phyloP scores from a whole-genome alignment of 2,113 vertebrate genomes.

The Pseudolaguvia tuberculata region DNA sequence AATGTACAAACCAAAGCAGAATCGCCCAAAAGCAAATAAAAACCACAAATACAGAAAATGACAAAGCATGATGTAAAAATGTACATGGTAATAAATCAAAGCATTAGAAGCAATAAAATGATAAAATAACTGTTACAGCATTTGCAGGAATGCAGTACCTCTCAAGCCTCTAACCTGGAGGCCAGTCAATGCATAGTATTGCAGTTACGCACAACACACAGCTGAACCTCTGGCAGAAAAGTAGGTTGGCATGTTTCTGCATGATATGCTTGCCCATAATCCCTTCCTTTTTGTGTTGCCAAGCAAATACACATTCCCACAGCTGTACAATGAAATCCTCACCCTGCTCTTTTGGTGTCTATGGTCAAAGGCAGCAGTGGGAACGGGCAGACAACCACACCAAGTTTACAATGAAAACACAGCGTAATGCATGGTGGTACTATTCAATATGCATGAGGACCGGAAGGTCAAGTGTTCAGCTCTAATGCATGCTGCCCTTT shows the following conservation, averaged over 20 bases:
- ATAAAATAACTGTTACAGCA: background rate
- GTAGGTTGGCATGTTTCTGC: background rate
- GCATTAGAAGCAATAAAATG: background rate
- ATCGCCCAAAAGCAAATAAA: too few relatives aligned
- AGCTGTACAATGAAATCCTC: background rate
- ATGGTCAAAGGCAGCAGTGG: background rate
- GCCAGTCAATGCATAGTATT: background rate
- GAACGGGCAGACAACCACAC: background rate
- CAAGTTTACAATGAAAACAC: background rate
- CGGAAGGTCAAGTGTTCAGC: background rate
- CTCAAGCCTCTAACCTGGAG: background rate
- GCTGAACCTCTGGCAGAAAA: background rate
- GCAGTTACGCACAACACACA: background rate
- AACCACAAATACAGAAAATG: too few relatives aligned
- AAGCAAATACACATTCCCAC: background rate
- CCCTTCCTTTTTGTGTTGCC: background rate
- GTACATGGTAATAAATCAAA: background rate
- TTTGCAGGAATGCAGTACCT: background rate
- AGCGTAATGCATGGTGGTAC: background rate
- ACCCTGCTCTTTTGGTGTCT: background rate
- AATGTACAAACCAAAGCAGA: background rate
- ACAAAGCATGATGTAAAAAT: background rate
- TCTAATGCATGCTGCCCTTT: background rate
- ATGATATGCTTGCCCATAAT: background rate
- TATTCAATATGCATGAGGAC: background rate